These are phyloP conservation scores for Meloidogyne chitwoodi DNA, from an alignment of 1,140 invertebrate genomes.

Conservation along the genomic window DNA sequence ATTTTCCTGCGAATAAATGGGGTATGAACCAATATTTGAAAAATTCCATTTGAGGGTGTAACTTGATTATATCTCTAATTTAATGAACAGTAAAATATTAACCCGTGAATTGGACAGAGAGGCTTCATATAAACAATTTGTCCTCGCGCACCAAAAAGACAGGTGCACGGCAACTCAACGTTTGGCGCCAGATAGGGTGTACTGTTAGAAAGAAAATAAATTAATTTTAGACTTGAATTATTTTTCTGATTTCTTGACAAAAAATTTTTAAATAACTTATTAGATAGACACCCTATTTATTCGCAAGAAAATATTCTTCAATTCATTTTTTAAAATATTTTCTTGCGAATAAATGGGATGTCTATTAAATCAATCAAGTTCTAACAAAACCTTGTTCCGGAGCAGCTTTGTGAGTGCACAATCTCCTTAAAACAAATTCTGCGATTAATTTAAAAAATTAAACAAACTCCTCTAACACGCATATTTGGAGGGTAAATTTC, in stretches of 20 bases:
- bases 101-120: constrained; percentile 58
- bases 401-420: background rate
- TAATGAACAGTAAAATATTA: too few relatives aligned
- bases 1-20: too few relatives aligned
- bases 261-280: too few relatives aligned
- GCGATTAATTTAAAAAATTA: background rate
- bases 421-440: background rate
- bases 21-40: too few relatives aligned
- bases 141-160: constrained; percentile 48
- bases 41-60: too few relatives aligned
- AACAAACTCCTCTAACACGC: background rate
- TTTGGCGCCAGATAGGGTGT: constrained; percentile 49
- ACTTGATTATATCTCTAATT: too few relatives aligned
- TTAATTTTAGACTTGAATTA: background rate
- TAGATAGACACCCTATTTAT: too few relatives aligned
- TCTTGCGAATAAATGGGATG: too few relatives aligned
- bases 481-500: background rate
- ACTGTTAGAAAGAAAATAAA: background rate
- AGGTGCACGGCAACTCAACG: constrained; percentile 54
- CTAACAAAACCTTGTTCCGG: background rate
- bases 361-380: too few relatives aligned
- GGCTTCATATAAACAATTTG: constrained; percentile 54
- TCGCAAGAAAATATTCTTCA: too few relatives aligned
- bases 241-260: background rate
- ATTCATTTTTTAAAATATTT: too few relatives aligned